These are phyloP conservation scores for Yponomeuta sedellus DNA, from an alignment of 2,888 invertebrate species.

Conservation along the genomic window DNA sequence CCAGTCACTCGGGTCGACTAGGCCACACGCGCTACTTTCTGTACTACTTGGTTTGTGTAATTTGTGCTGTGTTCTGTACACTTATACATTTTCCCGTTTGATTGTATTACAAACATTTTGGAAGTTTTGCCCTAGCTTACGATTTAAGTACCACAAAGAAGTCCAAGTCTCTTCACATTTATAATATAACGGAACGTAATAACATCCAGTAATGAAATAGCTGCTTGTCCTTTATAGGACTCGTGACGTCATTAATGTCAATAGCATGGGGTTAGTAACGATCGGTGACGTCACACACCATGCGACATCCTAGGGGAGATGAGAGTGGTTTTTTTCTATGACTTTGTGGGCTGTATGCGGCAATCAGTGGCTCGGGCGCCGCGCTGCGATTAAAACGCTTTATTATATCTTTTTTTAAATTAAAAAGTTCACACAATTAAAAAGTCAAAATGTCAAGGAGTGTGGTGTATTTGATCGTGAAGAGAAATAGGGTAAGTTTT, in stretches of 20 bases:
- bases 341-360: constrained; percentile 27
- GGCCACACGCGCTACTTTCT: too few species aligned
- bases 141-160: not conserved
- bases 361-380: constrained; percentile 42
- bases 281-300: constrained; percentile 60
- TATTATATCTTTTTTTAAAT: constrained; percentile 24
- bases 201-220: constrained; percentile 7
- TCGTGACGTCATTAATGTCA: constrained; percentile 50
- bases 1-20: too few species aligned
- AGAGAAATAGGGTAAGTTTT: constrained; percentile 49
- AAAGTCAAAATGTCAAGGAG: constrained; percentile 37
- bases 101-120: too few species aligned
- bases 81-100: too few species aligned
- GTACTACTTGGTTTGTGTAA: too few species aligned
- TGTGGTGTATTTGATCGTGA: constrained; percentile 15
- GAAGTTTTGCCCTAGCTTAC: too few species aligned
- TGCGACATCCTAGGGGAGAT: constrained; percentile 44
- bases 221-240: constrained; percentile 29
- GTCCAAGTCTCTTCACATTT: not conserved
- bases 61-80: too few species aligned
- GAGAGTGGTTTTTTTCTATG: constrained; percentile 26
- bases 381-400: constrained; percentile 48
- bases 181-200: not conserved
- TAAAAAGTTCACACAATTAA: constrained; percentile 22
- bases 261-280: constrained; percentile 50